These are phyloP conservation scores for Drosophila rellima DNA, from an alignment of 2,888 invertebrate genomes.

Conservation along the genomic window DNA sequence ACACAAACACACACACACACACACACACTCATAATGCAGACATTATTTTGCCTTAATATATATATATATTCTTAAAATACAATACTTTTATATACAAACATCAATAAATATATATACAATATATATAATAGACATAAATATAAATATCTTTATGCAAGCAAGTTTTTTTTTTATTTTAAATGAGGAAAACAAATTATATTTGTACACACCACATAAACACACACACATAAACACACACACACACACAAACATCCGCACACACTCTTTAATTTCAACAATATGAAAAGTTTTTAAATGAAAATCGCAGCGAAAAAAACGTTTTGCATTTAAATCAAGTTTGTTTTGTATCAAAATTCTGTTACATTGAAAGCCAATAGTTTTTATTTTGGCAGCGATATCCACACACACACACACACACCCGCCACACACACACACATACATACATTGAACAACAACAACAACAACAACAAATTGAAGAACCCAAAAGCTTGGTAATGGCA, in stretches of 20 bases:
- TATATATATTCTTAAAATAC: slow-evolving; percentile 18
- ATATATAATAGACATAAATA: slow-evolving; percentile 21
- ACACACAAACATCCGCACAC: background rate
- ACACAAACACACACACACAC: slow-evolving; percentile 7
- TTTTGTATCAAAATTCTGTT: slow-evolving; percentile 71
- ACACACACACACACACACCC: slow-evolving; percentile 1
- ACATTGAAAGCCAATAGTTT: slow-evolving; percentile 30
- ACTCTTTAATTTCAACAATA: slow-evolving; percentile 21
- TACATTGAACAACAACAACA: slow-evolving; percentile 36
- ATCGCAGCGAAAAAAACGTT: slow-evolving; percentile 25
- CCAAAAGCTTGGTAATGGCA: slow-evolving; percentile 18
- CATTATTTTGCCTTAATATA: slow-evolving; percentile 43
- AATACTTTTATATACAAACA: slow-evolving; percentile 24
- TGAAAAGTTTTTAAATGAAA: slow-evolving; percentile 26
- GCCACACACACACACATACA: slow-evolving; percentile 3
- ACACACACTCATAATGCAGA: slow-evolving; percentile 13
- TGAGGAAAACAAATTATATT: slow-evolving; percentile 12
- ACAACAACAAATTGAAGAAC: slow-evolving; percentile 12
- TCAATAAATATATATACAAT: slow-evolving; percentile 28
- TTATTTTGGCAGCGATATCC: slow-evolving; percentile 26
- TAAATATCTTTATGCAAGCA: slow-evolving; percentile 20
- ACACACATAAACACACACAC: slow-evolving; percentile 1
- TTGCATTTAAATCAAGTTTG: slow-evolving; percentile 49
- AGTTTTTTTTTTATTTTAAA: slow-evolving; percentile 11
- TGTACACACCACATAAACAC: background rate